Evolutionary conservation across 2,888 invertebrate genomes (phyloP).

Genomic region (Rhingia rostrata): DNA sequence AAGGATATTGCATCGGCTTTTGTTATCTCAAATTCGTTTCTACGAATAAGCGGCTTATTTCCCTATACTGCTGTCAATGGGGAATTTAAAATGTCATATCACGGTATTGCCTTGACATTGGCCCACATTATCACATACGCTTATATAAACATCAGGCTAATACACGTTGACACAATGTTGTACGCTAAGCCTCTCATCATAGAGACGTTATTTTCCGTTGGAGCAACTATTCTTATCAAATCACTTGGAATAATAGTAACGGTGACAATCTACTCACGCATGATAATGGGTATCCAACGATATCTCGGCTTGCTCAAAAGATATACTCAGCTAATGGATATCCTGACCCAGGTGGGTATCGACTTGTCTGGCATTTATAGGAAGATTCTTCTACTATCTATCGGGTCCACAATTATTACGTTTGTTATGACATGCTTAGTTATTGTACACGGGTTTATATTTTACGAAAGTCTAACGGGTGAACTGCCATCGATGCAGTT

Average conservation of each 20-base stretch:
- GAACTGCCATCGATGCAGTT: slow-evolving; percentile 26
- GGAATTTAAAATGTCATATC: slow-evolving; percentile 69
- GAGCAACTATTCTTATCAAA: slow-evolving; percentile 74
- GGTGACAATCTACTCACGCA: slow-evolving; percentile 58
- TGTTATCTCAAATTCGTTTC: slow-evolving; percentile 42
- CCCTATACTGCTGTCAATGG: slow-evolving; percentile 56
- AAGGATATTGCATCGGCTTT: slow-evolving; percentile 65
- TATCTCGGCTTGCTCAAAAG: slow-evolving; percentile 65
- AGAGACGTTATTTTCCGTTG: slow-evolving; percentile 59
- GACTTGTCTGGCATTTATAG: slow-evolving; percentile 51
- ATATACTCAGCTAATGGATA: slow-evolving; percentile 62
- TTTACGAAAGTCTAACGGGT: slow-evolving; percentile 35
- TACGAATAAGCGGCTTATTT: slow-evolving; percentile 75
- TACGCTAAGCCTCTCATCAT: slow-evolving; percentile 76
- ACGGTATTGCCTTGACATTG: slow-evolving; percentile 52
- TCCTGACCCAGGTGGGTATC: slow-evolving; percentile 68
- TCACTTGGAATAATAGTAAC: slow-evolving; percentile 75
- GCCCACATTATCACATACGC: slow-evolving; percentile 70
- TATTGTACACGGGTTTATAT: not conserved
- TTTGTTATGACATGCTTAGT: not conserved
- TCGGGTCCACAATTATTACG: not conserved
- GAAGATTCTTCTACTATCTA: slow-evolving; percentile 18
- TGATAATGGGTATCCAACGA: slow-evolving; percentile 48
- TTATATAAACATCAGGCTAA: slow-evolving; percentile 75
- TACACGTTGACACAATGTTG: slow-evolving; percentile 67